Percentiles rank a stretch among this genome's conserved stretches.
Conservation (phyloP, 2,797 vertebrate genomes). For the Anabas testudineus region DNA sequence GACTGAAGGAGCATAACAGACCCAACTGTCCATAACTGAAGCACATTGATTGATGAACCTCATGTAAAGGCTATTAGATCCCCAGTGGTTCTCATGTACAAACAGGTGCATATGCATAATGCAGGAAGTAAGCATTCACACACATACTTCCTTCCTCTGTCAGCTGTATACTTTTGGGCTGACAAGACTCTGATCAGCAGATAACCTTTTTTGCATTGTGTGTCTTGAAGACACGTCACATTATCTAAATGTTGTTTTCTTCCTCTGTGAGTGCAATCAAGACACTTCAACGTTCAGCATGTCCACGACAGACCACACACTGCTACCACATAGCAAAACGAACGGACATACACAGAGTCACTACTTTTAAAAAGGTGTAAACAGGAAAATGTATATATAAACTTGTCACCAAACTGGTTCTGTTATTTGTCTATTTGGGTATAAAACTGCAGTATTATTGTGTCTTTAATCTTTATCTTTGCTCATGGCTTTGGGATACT, state of each 20-base stretch:
- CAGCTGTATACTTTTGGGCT: slow-evolving; percentile 6
- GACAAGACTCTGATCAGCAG: slow-evolving; percentile 33
- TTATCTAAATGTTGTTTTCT: background rate
- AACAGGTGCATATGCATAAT: slow-evolving; percentile 21
- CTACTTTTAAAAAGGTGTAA: no score
- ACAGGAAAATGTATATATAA: no score
- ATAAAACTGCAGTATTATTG: no score
- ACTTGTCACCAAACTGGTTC: no score
- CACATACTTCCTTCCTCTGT: slow-evolving; percentile 32
- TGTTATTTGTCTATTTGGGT: no score
- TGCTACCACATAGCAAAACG: background rate
- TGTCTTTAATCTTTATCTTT: no score
- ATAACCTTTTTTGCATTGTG: slow-evolving; percentile 46
- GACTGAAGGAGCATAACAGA: background rate
- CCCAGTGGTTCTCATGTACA: background rate
- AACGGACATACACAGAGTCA: no score
- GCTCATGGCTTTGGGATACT: no score
- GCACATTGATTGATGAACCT: slow-evolving; percentile 37
- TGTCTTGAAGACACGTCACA: background rate
- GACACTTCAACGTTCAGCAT: background rate
- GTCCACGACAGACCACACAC: background rate
- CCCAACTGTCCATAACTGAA: background rate
- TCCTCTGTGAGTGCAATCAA: background rate
- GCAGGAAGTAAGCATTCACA: slow-evolving; percentile 6
- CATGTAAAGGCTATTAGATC: slow-evolving; percentile 20